Base-by-base conservation (phyloP, 2,797 vertebrate genomes). In the Sardinella longiceps region DNA sequence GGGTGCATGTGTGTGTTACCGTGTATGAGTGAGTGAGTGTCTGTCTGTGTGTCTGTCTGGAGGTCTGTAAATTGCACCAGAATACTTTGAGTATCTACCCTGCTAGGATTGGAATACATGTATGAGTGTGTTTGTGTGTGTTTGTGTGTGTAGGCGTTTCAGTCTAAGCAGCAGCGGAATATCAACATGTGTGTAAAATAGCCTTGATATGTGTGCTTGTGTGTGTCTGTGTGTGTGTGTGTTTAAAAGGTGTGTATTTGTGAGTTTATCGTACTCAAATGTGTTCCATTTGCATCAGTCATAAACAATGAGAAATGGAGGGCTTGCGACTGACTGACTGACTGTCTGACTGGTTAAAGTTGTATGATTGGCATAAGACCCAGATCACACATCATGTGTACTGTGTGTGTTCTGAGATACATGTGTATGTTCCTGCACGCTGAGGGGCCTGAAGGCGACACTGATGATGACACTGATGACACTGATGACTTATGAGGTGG, bases 71-170 rank as follows among this genome's bases (percentile, higher is more conserved):
- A 25, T 84, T 86, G 83, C 10, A 39, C 30, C 20, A 84, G 60
- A 83, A 43, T 87, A 81, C 74, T 80, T 80, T 88, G 66, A 85
- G 51, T 39, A 46, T 87, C 86, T 89, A 81, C 85, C 84, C 84
- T 86, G 83, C 85, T 86, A 2, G 28, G 25, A 14, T 37, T 14
- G 18, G 66, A 33, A 30, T 70, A 5, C 33, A 33, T 70, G 60
- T 30, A 23, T 81, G 84, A 25, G 80, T 18, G 1, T n/a, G 30
- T 50, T 25, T n/a, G 6, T 33, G 84, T 82, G 77, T 33, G 18
- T 33, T 5, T 53, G 15, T 53, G 18, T 53, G 51, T 20, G 51
- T 53, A 53, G 18, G 51, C 20, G 18, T 53, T 20, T 58, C 23
- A 58, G 7, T 58, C 6, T 9, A 58, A 58, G 56, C 56, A 58